Evolutionary conservation across 2,888 invertebrate species (phyloP), one percentile per base, ranked within the genome.

Genomic region (Troglohyphantes excavatus): DNA sequence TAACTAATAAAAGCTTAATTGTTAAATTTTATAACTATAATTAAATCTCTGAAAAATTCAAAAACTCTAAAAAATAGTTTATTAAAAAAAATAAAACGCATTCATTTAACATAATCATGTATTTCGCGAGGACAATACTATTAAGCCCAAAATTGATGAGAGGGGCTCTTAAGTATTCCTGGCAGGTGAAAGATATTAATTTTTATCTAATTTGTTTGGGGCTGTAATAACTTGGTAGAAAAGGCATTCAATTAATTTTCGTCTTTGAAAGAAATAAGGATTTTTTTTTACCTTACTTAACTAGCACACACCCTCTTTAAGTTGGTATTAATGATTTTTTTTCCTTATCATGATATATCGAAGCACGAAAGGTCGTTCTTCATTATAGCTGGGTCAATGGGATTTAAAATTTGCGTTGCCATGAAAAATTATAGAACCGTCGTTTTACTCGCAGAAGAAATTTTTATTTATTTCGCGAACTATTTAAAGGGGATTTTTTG

Each of bases 221-320:
- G 27, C 75, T 33, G 61, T 61, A 75, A 75, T 75, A 75, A 61
- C 33, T 75, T 59, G 33, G 27, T 33, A n/a, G 6, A 13, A 59
- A 61, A 21, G 61, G 53, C 72, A 19, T 75, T 33, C 59, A 75
- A 75, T 75, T 75, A 75, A 75, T 75, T 75, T 75, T 75, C 75
- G 39, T 53, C 75, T 75, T 61, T 33, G 65, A 59, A 73, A 21
- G 39, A 33, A 70, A 21, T 75, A 75, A 73, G 46, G 17, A 73
- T 2, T 23, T 46, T 27, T 26, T n/a, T n/a, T 73, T 53, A 23
- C 26, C 26, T 26, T 46, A 13, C 53, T 9, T 26, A 3, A 17
- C n/a, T 53, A 53, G 46, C n/a, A n/a, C 39, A 46, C 27, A 26
- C 46, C 43, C 72, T 17, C 43, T 23, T 73, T 73, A 73, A 46